Conservation (phyloP, 35 echinoderm and acorn worm species). For the Stichopus chloronotus region DNA sequence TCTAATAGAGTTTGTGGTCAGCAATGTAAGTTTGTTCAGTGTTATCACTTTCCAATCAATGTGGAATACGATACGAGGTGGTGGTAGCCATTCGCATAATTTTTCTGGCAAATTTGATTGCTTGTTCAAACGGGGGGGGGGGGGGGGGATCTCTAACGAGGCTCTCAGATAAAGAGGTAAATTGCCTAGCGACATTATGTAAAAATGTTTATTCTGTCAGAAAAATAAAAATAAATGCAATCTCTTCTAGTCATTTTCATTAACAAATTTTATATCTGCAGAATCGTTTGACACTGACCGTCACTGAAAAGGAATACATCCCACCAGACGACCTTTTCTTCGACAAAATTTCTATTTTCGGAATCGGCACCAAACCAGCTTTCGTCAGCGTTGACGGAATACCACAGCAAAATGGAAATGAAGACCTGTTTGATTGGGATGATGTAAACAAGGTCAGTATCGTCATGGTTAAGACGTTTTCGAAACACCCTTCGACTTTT, state of each 20-base stretch:
- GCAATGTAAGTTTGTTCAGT: constrained; percentile 14
- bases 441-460: constrained; percentile 34
- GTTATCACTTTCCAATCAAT: too few relatives aligned
- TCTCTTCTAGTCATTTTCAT: not conserved
- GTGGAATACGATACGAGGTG: too few relatives aligned
- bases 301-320: not conserved
- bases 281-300: constrained; percentile 28
- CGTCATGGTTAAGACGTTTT: not conserved
- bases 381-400: constrained; percentile 23
- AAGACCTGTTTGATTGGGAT: constrained; percentile 23
- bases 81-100: too few relatives aligned
- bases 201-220: not conserved
- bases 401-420: constrained; percentile 33
- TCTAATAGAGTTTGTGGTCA: constrained; percentile 14
- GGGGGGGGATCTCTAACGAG: too few relatives aligned
- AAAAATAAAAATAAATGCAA: not conserved
- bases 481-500: not conserved
- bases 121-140: too few relatives aligned
- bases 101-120: not conserved
- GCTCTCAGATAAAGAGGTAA: too few relatives aligned
- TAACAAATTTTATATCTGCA: not conserved
- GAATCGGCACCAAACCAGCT: constrained; percentile 5
- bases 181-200: not conserved
- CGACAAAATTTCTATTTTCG: constrained; percentile 40
- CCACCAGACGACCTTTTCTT: constrained; percentile 55